These are phyloP conservation scores for Zaprionus ornatus DNA, from an alignment of 1,140 invertebrate species.

Conservation along the genomic window DNA sequence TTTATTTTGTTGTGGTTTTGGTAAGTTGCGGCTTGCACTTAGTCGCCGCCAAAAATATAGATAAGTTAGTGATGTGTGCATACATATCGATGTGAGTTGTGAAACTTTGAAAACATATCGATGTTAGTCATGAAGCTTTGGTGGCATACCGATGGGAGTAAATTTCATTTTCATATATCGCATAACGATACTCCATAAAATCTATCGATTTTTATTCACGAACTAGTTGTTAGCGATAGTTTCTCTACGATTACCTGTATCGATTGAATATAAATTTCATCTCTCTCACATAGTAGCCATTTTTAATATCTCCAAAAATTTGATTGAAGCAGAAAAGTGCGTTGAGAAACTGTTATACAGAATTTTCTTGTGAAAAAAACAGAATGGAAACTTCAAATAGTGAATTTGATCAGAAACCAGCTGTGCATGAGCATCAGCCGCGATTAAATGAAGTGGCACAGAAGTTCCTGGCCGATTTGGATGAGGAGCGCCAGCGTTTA, in stretches of 20 bases:
- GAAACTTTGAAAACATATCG: not conserved
- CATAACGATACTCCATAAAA: not conserved
- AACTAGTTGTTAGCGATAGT: not conserved
- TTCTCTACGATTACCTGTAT: not conserved
- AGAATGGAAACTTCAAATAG: conserved; percentile 50
- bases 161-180: not conserved
- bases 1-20: conserved; percentile 7
- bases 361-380: conserved; percentile 41
- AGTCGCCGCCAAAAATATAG: conserved; percentile 42
- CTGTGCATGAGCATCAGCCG: conserved; percentile 65
- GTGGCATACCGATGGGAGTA: conserved; percentile 35
- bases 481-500: conserved; percentile 70
- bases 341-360: conserved; percentile 54
- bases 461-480: conserved; percentile 73
- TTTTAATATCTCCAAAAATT: conserved; percentile 3
- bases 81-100: conserved; percentile 32
- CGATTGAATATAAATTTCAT: not conserved
- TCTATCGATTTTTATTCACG: not conserved
- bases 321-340: conserved; percentile 11
- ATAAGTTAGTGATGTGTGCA: not conserved
- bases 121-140: too few species aligned
- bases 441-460: conserved; percentile 74
- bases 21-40: not conserved
- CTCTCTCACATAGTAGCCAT: conserved; percentile 12
- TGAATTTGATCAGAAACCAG: conserved; percentile 62